Percentiles rank a stretch among this genome's conserved stretches.
Conservation (phyloP, 2,888 invertebrate genomes). For the Pheosia gnoma region DNA sequence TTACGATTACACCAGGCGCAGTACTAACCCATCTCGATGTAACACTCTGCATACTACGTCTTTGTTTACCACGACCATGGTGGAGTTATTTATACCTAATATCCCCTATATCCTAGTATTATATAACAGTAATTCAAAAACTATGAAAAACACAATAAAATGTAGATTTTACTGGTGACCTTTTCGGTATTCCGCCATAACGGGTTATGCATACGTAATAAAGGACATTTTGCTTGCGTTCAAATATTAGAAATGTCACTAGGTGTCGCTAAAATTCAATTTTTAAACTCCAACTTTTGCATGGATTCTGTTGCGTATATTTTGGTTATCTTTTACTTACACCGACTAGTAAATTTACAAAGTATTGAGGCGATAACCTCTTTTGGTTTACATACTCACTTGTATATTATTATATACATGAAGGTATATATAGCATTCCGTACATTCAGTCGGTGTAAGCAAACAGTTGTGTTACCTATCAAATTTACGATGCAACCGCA, state of each 20-base stretch:
- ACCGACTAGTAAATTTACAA: too few relatives aligned
- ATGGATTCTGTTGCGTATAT: background rate
- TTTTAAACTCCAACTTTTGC: background rate
- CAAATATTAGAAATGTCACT: background rate
- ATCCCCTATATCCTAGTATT: too few relatives aligned
- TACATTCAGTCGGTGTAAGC: constrained; percentile 24
- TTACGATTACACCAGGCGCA: background rate
- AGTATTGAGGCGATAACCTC: too few relatives aligned
- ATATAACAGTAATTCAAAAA: too few relatives aligned
- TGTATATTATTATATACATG: too few relatives aligned
- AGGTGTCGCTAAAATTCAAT: background rate
- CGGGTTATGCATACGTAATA: constrained; percentile 2
- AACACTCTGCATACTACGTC: background rate
- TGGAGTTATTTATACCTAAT: too few relatives aligned
- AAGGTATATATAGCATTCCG: too few relatives aligned
- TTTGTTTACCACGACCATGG: too few relatives aligned
- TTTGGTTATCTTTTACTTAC: background rate
- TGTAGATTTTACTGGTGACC: background rate
- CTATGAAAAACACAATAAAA: constrained; percentile 3
- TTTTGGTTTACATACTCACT: too few relatives aligned
- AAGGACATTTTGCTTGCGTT: constrained; percentile 1
- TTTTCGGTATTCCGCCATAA: background rate
- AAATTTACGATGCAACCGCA: constrained; percentile 34
- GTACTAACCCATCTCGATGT: background rate
- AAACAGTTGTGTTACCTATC: constrained; percentile 30